phyloP scores from a whole-genome alignment of 2,888 invertebrate species.

The Quadroppia sp. region DNA sequence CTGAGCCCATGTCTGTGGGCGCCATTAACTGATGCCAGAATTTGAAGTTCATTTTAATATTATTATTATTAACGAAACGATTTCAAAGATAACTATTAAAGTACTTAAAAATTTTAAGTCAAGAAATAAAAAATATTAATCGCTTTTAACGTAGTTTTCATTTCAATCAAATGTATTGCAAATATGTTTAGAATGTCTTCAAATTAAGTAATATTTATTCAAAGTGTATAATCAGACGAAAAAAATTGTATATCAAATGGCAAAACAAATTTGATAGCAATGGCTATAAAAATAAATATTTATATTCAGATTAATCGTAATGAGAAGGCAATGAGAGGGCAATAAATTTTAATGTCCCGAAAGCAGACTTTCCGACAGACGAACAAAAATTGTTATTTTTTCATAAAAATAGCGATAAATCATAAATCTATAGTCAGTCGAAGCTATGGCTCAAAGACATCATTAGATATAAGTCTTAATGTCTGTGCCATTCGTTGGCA shows the following conservation, averaged over 20 bases:
- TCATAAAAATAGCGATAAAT: slow-evolving; percentile 6
- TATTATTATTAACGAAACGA: background rate
- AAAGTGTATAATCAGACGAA: background rate
- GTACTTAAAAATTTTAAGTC: background rate
- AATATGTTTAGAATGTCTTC: background rate
- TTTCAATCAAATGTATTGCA: background rate
- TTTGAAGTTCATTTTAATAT: background rate
- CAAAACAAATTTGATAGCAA: slow-evolving; percentile 19
- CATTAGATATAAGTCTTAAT: background rate
- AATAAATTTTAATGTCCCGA: slow-evolving; percentile 11
- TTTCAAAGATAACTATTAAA: background rate
- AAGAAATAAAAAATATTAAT: background rate
- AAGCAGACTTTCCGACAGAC: background rate
- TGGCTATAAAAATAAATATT: slow-evolving; percentile 18
- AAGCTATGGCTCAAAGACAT: background rate
- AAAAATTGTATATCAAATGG: background rate
- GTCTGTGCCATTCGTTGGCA: background rate
- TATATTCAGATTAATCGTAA: slow-evolving; percentile 15
- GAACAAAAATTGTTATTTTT: background rate
- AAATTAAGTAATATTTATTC: slow-evolving; percentile 27
- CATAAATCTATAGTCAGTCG: background rate
- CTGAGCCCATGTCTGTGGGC: background rate
- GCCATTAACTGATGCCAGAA: slow-evolving; percentile 11
- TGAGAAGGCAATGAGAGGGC: slow-evolving; percentile 10
- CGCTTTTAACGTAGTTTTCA: background rate